These are phyloP conservation scores for Malurus alboscapulatus DNA, from an alignment of 2,113 vertebrate species.

Conservation along the genomic window DNA sequence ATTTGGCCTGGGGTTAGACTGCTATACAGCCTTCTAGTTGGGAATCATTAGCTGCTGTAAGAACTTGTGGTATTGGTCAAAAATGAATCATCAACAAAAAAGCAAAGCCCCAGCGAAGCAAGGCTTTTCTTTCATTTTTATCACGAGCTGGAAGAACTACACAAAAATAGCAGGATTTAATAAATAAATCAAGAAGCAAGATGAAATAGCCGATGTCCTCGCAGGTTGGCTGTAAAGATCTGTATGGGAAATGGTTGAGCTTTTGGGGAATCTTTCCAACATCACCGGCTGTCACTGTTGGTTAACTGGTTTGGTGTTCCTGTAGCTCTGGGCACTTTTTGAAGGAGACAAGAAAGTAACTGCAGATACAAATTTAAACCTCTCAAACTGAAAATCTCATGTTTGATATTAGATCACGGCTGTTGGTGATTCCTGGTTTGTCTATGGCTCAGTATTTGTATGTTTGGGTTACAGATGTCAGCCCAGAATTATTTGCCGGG, in stretches of 20 bases:
- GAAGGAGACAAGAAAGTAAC: background rate
- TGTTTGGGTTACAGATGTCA: background rate
- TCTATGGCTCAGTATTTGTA: background rate
- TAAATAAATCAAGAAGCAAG: background rate
- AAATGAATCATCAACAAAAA: background rate
- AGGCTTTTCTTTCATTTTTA: background rate
- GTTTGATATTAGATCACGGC: background rate
- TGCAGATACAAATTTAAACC: background rate
- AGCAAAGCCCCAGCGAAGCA: background rate
- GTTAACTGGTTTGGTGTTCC: background rate
- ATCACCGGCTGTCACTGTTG: background rate
- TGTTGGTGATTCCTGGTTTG: background rate
- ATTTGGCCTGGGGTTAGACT: background rate
- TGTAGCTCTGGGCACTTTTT: background rate
- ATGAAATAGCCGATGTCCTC: background rate
- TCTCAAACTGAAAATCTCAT: background rate
- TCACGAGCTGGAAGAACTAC: background rate
- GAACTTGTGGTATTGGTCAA: background rate
- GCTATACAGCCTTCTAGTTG: accelerated
- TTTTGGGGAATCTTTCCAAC: background rate
- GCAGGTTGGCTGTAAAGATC: background rate
- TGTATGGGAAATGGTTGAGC: background rate
- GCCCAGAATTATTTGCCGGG: background rate
- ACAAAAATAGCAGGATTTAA: background rate
- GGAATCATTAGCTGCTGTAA: accelerated